Evolutionary conservation across 2,797 vertebrate genomes (phyloP).

Genomic region (Pangasius larnaudii): DNA sequence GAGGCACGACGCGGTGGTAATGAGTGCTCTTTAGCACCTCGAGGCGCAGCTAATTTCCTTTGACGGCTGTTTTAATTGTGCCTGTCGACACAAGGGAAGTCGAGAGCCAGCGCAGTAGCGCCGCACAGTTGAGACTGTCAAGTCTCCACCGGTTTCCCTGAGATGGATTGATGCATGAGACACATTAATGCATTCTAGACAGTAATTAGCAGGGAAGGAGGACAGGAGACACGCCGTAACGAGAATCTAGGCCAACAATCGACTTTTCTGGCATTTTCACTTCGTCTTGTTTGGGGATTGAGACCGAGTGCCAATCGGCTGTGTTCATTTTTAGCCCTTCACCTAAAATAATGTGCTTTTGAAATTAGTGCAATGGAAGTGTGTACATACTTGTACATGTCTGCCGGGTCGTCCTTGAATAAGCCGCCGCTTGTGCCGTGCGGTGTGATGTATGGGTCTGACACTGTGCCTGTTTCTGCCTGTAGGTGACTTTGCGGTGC

Average conservation of each 20-base stretch:
- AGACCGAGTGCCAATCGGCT: constrained; percentile 10
- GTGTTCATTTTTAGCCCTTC: constrained; percentile 33
- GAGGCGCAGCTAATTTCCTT: constrained; percentile 72
- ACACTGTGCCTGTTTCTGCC: constrained; percentile 6
- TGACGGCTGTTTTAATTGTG: constrained; percentile 73
- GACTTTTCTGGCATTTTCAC: constrained; percentile 6
- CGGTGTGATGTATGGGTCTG: neutral
- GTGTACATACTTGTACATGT: neutral
- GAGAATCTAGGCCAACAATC: constrained; percentile 16
- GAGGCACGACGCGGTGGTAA: constrained; percentile 62
- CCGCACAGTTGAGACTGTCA: neutral
- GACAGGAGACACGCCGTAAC: neutral
- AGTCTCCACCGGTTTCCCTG: neutral
- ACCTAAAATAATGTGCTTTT: neutral
- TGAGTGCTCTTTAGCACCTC: constrained; percentile 70
- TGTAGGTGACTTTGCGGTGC: constrained; percentile 96
- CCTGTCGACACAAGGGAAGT: constrained; percentile 63
- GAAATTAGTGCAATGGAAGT: neutral
- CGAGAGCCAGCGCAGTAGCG: neutral
- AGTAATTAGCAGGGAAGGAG: constrained; percentile 48
- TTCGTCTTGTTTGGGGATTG: constrained; percentile 12
- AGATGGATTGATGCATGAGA: constrained; percentile 38
- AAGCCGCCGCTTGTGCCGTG: neutral
- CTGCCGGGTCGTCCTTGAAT: neutral
- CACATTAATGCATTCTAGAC: constrained; percentile 40